Base-by-base conservation (phyloP, 2,113 vertebrate species). In the Reinhardtius hippoglossoides region DNA sequence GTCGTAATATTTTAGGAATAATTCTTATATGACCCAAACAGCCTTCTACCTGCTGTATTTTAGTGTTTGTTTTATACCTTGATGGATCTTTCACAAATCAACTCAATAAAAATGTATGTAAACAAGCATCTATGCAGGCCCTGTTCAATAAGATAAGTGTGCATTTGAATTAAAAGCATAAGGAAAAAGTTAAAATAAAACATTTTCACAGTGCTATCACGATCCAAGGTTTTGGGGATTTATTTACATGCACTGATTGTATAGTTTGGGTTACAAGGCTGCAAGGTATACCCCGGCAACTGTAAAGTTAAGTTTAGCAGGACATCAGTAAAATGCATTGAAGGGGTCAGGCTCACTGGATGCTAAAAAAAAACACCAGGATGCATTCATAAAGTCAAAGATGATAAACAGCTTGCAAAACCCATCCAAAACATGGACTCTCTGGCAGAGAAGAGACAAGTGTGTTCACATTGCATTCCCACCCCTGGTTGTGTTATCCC, bases 271-370 rank as follows among this genome's bases (percentile, higher is more conserved):
- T 70, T 73, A 42, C 67, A 24, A 52, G 54, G 59, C 42, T 64
- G 60, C 60, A n/a, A 42, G 18, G 54, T 83, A 74, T 65, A 23
- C 78, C 77, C 78, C 2, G 26, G 80, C 57, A 85, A 88, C 86
- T 54, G 75, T 67, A 27, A 65, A 69, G 79, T 86, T 90, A 90
- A 86, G 84, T 92, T 83, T 90, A 89, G 89, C 83, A 67, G 58
- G 61, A 80, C 78, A 69, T 77, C 57, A 10, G 9, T 15, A 68
- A 78, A 84, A 73, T 73, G 76, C 78, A 61, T 55, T 2, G 52
- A 65, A 58, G 60, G 80, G 64, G 79, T 85, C 62, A 0, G 44
- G 80, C 83, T 85, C 83, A 72, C 75, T 35, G 72, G 80, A 37
- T 54, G 72, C 76, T 84, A 15, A 71, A 84, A 87, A 80, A 83